Conservation (phyloP, 2,888 invertebrate genomes). For the Scaptomyza cyrtandrae region DNA sequence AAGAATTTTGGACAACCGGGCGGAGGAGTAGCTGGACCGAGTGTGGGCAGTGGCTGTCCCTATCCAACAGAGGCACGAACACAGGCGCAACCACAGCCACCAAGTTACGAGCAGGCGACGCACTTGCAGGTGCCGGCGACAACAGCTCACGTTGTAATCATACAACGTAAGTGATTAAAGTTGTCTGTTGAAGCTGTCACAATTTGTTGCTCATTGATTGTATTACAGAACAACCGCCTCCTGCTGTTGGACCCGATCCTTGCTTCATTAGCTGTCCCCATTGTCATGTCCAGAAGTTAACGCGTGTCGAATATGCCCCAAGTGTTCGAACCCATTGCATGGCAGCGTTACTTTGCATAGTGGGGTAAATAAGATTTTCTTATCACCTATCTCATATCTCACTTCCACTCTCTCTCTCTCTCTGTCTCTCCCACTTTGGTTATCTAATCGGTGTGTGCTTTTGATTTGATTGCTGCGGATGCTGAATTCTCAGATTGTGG, state of each 20-base stretch:
- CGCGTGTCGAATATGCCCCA: conserved; percentile 81
- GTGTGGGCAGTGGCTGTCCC: neutral
- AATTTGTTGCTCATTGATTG: neutral
- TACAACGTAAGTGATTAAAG: conserved; percentile 77
- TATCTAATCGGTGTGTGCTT: conserved; percentile 47
- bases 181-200: neutral
- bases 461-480: conserved; percentile 11
- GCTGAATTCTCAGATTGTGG: conserved; percentile 81
- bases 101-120: conserved; percentile 81
- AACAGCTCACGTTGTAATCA: conserved; percentile 73
- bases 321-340: conserved; percentile 80
- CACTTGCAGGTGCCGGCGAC: conserved; percentile 27
- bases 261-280: conserved; percentile 78
- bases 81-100: conserved; percentile 57
- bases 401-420: neutral
- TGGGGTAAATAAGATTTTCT: conserved; percentile 75
- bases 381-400: conserved; percentile 1
- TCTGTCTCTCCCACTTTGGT: neutral
- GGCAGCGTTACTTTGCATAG: conserved; percentile 80
- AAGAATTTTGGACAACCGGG: conserved; percentile 8
- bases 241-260: conserved; percentile 80
- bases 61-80: conserved; percentile 14
- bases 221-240: conserved; percentile 63
- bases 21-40: neutral
- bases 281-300: conserved; percentile 79